These are phyloP conservation scores for Cyprinodon variegatus DNA, from an alignment of 2,113 vertebrate genomes.

Conservation along the genomic window DNA sequence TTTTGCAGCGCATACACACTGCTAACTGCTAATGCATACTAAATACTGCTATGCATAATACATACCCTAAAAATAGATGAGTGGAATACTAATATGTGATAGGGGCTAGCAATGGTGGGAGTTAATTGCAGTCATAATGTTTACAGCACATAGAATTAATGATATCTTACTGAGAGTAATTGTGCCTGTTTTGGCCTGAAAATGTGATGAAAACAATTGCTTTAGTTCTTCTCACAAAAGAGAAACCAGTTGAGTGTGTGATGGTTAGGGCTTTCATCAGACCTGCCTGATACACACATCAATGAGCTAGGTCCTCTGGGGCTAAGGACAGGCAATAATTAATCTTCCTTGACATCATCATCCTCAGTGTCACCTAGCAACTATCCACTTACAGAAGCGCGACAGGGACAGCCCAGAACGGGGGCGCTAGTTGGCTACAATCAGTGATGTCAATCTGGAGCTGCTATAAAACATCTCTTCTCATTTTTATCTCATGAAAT, in stretches of 20 bases:
- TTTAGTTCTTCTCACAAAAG: conserved; percentile 28
- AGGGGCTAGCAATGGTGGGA: not conserved
- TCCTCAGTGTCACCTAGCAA: conserved; percentile 69
- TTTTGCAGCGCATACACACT: not conserved
- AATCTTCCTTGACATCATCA: conserved; percentile 68
- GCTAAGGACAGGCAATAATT: conserved; percentile 61
- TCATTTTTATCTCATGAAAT: not conserved
- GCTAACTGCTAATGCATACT: conserved; percentile 2
- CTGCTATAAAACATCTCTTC: no score
- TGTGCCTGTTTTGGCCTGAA: conserved; percentile 21
- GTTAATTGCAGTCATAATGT: conserved; percentile 30
- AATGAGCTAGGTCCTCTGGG: conserved; percentile 52
- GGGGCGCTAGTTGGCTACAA: conserved; percentile 6
- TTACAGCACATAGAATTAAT: conserved; percentile 11
- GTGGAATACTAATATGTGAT: conserved; percentile 2
- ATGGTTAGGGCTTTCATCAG: conserved; percentile 36
- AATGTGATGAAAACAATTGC: conserved; percentile 18
- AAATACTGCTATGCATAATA: not conserved
- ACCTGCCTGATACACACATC: conserved; percentile 55
- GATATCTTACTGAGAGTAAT: conserved; percentile 11
- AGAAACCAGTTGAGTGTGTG: conserved; percentile 32
- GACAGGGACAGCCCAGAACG: conserved; percentile 28
- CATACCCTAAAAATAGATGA: not conserved
- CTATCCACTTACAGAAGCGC: conserved; percentile 49
- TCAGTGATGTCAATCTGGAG: no score